Evolutionary conservation across 1,140 invertebrate species (phyloP), one percentile per base, ranked within the genome.

Genomic region (Mactra quadrangularis): DNA sequence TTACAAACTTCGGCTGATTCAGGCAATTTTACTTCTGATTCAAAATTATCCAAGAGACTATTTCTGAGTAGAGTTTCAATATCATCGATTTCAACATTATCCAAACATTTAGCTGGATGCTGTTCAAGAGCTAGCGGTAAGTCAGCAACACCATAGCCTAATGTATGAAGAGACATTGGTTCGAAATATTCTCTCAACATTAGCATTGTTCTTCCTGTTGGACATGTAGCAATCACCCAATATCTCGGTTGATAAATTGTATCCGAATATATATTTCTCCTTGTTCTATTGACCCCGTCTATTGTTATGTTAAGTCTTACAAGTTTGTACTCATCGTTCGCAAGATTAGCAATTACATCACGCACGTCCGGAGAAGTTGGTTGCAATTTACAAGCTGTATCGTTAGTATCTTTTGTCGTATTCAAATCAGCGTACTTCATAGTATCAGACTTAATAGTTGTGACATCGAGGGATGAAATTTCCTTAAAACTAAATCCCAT

Each of bases 161-260:
- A 33, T 9, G 74, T 62, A 13, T 11, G 25, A 19, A 76, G 74
- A 9, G 74, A 76, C 74, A 76, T 76, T 35, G 55, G 53, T n/a
- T 76, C 74, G 25, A 62, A 76, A 50, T 60, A 52, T 50, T 76
- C 74, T 33, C 59, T 45, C 0, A 76, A 35, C 59, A 76, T 60
- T 1, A 76, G 59, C 74, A 76, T 62, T 1, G 74, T 22, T 6
- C 33, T 60, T 31, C 74, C 74, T 31, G 53, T 76, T 0, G 35
- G 22, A 50, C 74, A 47, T 11, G 74, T 76, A 17, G 74, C 31
- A 4, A 76, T 50, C 4, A 76, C 38, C 74, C 74, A 76, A 13
- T 57, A 38, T 13, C 27, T 15, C 27, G 74, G 59, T 15, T 60
- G 25, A 38, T 62, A 60, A 15, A 76, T 35, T 17, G 35, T 47